Conservation (phyloP, 53 echinoderm and acorn worm species). For the Mesocentrotus franciscanus region DNA sequence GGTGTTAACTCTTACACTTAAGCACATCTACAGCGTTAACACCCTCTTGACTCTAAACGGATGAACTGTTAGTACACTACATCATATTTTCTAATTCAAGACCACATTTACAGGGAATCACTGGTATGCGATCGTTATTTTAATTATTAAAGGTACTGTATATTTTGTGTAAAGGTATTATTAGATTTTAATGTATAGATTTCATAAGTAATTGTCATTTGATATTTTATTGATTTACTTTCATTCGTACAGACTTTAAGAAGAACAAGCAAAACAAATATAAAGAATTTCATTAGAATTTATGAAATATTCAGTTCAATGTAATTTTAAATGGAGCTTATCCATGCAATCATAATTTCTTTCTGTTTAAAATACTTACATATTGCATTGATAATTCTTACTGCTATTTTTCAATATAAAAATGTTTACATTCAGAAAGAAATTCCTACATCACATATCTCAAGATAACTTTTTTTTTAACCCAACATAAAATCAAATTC, state of each 20-base stretch:
- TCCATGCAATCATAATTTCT: background rate
- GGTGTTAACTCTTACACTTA: background rate
- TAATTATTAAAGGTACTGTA: conserved; percentile 60
- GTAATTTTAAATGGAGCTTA: no score
- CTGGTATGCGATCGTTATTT: background rate
- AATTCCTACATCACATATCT: no score
- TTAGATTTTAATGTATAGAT: conserved; percentile 57
- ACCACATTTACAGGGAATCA: background rate
- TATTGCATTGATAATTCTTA: background rate
- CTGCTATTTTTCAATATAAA: background rate
- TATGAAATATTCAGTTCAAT: background rate
- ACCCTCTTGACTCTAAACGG: background rate
- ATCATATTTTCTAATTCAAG: background rate
- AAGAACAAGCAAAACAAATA: background rate
- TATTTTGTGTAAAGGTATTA: conserved; percentile 63
- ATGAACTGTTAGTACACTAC: no score
- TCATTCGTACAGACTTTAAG: background rate
- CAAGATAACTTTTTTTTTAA: no score
- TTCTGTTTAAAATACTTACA: background rate
- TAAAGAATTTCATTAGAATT: background rate
- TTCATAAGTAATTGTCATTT: conserved; percentile 2
- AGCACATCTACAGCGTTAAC: background rate
- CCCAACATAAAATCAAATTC: no score
- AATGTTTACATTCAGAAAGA: no score
- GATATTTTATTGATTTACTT: background rate